Evolutionary conservation across 2,113 vertebrate species (phyloP), one percentile per base, ranked within the genome.

Genomic region (Cygnus atratus): DNA sequence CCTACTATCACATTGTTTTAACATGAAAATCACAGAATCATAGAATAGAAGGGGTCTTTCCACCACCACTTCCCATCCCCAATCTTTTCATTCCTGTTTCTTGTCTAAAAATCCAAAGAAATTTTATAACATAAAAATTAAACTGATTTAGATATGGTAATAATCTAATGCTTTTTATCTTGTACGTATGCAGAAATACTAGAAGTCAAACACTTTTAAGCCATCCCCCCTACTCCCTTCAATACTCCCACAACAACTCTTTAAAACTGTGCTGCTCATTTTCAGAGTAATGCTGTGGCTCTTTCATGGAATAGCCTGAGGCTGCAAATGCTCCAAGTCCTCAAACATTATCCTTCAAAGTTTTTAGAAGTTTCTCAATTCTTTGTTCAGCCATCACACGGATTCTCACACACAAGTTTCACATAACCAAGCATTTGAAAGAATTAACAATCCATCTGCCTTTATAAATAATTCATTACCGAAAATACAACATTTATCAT

Each of bases 71-170:
- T 20, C 13, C 8, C 52, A 74, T 82, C 66, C 92, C 78, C 63
- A 3, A 73, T 96, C 73, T 85, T 95, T 85, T 94, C 52, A 78
- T 90, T 58, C 68, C 37, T 65, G 24, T 91, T 92, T 85, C 79
- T 87, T 86, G 93, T 94, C 84, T 70, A 87, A 95, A 97, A 96
- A 88, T 71, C 61, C 73, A 88, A 95, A 93, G 92, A 96, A 73
- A 88, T 92, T 98, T 95, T 96, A 63, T 93, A 96, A 87, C 70
- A 92, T 39, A 92, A 91, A 97, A 83, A 93, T 37, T 78, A 90
- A 96, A 92, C 88, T 16, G 52, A 85, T 96, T 97, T 93, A 97
- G 97, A 98, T 97, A 97, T 98, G 96, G 72, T 97, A 97, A 98
- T 98, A 62, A 43, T 82, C 13, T 25, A 96, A 94, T 81, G 84